A percentile compares a stretch with the other conserved stretches of the same genome.
Evolutionary conservation across 2,888 invertebrate genomes (phyloP).

Genomic region (Lamellibrachia satsuma): DNA sequence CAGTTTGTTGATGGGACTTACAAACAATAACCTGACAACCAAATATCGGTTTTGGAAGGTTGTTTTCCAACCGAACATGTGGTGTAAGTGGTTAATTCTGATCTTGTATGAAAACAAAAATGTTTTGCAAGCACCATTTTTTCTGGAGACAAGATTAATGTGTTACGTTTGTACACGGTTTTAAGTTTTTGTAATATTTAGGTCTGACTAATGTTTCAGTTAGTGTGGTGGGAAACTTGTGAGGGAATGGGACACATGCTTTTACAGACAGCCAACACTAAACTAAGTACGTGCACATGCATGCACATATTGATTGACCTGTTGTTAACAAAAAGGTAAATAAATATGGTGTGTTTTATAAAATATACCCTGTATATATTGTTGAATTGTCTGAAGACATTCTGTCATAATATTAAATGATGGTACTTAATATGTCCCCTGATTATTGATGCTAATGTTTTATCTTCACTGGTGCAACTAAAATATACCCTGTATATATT

Average conservation of each 20-base stretch:
- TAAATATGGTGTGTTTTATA: too few species aligned
- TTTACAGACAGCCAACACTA: not conserved
- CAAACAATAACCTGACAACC: not conserved
- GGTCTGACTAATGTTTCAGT: not conserved
- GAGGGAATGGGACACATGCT: not conserved
- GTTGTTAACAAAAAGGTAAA: too few species aligned
- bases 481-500: too few species aligned
- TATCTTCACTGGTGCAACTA: too few species aligned
- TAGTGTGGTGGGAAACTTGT: not conserved
- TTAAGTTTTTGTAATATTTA: not conserved
- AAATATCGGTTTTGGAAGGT: not conserved
- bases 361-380: too few species aligned
- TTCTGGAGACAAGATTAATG: too few species aligned
- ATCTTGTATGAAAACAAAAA: not conserved
- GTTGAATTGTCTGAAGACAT: too few species aligned
- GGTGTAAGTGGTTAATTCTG: not conserved
- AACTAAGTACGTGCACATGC: too few species aligned
- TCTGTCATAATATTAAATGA: too few species aligned
- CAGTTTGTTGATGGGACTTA: not conserved
- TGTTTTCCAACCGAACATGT: conserved; percentile 2
- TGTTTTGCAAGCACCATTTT: not conserved
- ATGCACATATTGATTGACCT: not conserved
- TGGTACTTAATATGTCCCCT: too few species aligned
- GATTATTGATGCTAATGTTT: too few species aligned
- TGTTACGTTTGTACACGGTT: too few species aligned